phyloP scores from a whole-genome alignment of 2,888 invertebrate species.

The Conomelus anceps region DNA sequence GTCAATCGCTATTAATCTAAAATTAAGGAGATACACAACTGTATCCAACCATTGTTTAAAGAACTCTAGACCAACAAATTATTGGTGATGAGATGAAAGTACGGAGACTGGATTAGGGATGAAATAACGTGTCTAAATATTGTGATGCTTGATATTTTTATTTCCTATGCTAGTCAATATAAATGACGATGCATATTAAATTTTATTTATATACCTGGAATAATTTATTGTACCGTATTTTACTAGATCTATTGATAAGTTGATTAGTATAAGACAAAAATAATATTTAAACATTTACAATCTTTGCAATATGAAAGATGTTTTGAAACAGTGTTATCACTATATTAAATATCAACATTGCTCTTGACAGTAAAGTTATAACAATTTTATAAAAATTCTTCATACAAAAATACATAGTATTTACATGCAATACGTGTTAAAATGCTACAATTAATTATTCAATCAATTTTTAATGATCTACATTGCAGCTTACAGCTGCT shows the following conservation, averaged over 20 bases:
- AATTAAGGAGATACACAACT: too few species aligned
- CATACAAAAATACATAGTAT: slow-evolving; percentile 1
- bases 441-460: background rate
- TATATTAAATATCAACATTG: background rate
- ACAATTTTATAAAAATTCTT: background rate
- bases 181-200: background rate
- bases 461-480: background rate
- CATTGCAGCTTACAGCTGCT: background rate
- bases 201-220: background rate
- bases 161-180: background rate
- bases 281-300: background rate
- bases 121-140: background rate
- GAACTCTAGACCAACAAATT: too few species aligned
- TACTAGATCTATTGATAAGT: background rate
- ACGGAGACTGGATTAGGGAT: background rate
- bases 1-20: too few species aligned
- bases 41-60: too few species aligned
- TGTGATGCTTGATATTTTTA: background rate
- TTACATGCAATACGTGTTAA: background rate
- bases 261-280: background rate
- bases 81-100: too few species aligned
- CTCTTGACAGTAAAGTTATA: background rate
- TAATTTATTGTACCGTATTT: background rate
- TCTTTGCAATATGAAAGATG: background rate
- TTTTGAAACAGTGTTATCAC: background rate